Percentiles rank a stretch among this genome's conserved stretches.
Evolutionary conservation across 1,140 invertebrate species (phyloP).

Genomic region (Philopotamus ludificatus): DNA sequence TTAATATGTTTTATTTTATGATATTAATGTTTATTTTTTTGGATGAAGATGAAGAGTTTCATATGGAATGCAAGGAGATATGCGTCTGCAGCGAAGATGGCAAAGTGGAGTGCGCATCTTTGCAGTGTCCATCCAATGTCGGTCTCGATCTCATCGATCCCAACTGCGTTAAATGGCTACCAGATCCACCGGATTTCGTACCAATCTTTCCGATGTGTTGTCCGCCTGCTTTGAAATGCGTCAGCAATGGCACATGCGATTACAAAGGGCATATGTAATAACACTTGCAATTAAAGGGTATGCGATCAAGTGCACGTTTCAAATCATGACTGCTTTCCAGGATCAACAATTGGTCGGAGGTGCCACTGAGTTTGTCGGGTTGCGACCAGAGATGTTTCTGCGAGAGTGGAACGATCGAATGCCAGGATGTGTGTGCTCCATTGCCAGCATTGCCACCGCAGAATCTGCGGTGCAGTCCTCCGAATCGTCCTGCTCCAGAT

Average conservation of each 20-base stretch:
- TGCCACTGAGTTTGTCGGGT: conserved; percentile 65
- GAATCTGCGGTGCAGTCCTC: conserved; percentile 67
- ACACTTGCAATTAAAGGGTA: too few relatives aligned
- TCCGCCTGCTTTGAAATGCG: conserved; percentile 71
- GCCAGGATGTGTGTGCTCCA: conserved; percentile 73
- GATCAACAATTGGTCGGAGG: conserved; percentile 67
- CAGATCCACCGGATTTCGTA: conserved; percentile 67
- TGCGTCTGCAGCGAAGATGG: conserved; percentile 65
- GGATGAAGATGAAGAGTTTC: conserved; percentile 64
- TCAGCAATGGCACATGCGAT: conserved; percentile 74
- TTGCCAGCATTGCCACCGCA: conserved; percentile 71
- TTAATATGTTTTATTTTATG: too few relatives aligned
- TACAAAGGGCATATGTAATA: conserved; percentile 66
- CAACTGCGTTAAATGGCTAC: conserved; percentile 82
- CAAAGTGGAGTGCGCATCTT: conserved; percentile 70
- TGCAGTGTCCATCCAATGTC: conserved; percentile 80
- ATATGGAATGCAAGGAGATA: conserved; percentile 72
- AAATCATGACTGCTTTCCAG: conserved; percentile 43
- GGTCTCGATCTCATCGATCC: conserved; percentile 80
- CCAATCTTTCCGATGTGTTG: conserved; percentile 79
- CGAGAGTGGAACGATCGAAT: conserved; percentile 81
- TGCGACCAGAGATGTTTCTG: conserved; percentile 86
- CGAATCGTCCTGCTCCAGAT: conserved; percentile 61
- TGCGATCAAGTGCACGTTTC: too few relatives aligned
- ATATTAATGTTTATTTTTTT: conserved; percentile 15